Conservation (phyloP, 2,888 invertebrate species). For the Vannuccia rotundouncinata region DNA sequence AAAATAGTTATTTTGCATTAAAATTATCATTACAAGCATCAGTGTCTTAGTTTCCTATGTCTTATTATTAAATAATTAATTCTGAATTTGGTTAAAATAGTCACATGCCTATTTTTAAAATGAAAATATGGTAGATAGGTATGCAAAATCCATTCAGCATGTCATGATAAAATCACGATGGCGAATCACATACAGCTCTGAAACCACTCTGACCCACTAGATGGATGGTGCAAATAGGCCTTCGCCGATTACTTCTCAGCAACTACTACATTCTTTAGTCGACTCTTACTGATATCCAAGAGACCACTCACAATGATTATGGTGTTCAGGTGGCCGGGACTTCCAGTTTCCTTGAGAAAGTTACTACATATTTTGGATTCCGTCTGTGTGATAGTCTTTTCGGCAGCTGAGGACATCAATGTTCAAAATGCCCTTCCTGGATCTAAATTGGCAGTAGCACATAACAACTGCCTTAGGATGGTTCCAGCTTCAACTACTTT, state of each 20-base stretch:
- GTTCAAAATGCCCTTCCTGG: not conserved
- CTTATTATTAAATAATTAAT: not conserved
- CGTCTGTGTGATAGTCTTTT: too few relatives aligned
- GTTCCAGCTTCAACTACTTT: not conserved
- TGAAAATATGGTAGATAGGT: not conserved
- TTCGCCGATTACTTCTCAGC: not conserved
- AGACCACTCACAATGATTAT: slow-evolving; percentile 11
- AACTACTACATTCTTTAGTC: not conserved
- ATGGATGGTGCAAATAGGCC: not conserved
- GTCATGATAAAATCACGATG: slow-evolving; percentile 13
- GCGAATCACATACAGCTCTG: slow-evolving; percentile 1
- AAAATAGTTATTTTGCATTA: not conserved
- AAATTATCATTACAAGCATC: not conserved
- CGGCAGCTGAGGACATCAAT: not conserved
- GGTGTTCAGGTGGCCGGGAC: not conserved
- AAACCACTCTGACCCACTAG: not conserved
- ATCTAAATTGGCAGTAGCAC: not conserved
- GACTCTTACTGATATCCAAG: slow-evolving; percentile 11
- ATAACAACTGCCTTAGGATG: not conserved
- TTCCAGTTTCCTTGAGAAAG: too few relatives aligned
- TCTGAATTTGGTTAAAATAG: not conserved
- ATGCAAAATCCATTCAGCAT: too few relatives aligned
- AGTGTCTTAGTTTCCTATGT: not conserved
- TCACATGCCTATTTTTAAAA: not conserved
- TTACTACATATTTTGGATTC: too few relatives aligned